Evolutionary conservation across 1,140 invertebrate genomes (phyloP).

Genomic region (Anastrepha obliqua): DNA sequence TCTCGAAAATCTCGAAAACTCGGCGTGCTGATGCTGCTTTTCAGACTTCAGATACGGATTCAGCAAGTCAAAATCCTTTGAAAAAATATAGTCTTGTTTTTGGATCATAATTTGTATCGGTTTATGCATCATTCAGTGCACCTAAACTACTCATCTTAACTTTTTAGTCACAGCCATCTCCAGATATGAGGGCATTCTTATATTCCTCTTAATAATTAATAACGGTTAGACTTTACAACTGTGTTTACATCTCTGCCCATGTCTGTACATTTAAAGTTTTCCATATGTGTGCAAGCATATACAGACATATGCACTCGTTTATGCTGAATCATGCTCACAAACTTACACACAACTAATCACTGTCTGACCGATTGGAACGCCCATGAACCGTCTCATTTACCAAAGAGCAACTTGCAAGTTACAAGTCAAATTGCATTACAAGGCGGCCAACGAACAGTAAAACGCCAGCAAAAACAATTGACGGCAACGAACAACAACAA

Average conservation of each 20-base stretch:
- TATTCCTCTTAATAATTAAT: neutral
- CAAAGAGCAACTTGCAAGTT: slow-evolving; percentile 14
- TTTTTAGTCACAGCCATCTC: no score
- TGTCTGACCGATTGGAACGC: slow-evolving; percentile 42
- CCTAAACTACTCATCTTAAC: no score
- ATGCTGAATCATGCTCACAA: neutral
- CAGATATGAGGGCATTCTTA: no score
- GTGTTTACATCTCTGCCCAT: neutral
- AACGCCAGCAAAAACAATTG: neutral
- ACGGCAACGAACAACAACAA: neutral
- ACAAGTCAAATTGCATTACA: neutral
- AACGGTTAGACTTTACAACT: neutral
- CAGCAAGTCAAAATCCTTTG: no score
- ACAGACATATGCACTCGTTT: neutral
- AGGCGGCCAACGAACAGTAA: slow-evolving; percentile 20
- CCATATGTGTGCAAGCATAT: neutral
- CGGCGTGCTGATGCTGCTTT: no score
- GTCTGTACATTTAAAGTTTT: neutral
- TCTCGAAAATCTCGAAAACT: no score
- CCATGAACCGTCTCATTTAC: slow-evolving; percentile 37
- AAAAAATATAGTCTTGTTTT: no score
- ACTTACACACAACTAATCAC: slow-evolving; percentile 1
- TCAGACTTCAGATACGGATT: no score
- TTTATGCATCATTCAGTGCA: no score
- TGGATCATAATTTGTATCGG: no score